Percentiles rank a stretch among this genome's conserved stretches.
phyloP scores from a whole-genome alignment of 2,888 invertebrate species.

The Byasa hedistus region DNA sequence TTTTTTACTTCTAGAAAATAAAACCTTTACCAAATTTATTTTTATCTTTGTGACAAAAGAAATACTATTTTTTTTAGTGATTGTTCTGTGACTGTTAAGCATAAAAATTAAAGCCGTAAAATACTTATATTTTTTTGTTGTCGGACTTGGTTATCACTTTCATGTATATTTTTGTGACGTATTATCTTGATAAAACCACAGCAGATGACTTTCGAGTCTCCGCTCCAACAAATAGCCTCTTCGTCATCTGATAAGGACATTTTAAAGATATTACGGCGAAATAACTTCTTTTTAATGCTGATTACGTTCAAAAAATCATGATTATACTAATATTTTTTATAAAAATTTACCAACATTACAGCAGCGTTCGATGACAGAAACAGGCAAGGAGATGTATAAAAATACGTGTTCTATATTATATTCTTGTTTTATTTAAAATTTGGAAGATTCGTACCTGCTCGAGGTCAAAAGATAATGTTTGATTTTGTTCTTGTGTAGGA shows the following conservation, averaged over 20 bases:
- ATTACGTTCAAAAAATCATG: constrained; percentile 7
- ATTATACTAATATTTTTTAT: background rate
- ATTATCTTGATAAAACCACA: constrained; percentile 63
- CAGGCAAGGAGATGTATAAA: background rate
- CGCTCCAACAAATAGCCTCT: constrained; percentile 48
- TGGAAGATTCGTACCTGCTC: background rate
- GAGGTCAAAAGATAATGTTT: constrained; percentile 1
- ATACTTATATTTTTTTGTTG: constrained; percentile 17
- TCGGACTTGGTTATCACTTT: constrained; percentile 48
- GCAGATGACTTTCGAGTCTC: constrained; percentile 60
- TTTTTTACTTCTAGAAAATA: too few relatives aligned
- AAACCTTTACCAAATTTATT: background rate
- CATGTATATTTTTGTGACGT: constrained; percentile 61
- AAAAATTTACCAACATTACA: background rate
- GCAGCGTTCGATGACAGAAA: background rate
- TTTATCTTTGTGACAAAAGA: background rate
- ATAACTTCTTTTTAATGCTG: constrained; percentile 28
- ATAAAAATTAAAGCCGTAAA: background rate
- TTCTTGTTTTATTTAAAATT: background rate
- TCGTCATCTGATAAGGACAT: constrained; percentile 25
- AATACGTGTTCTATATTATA: background rate
- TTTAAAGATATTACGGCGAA: constrained; percentile 13
- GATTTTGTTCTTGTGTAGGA: background rate
- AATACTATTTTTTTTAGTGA: background rate
- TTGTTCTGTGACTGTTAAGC: background rate